Evolutionary conservation across 2,888 invertebrate species (phyloP).

Genomic region (Dione juno): DNA sequence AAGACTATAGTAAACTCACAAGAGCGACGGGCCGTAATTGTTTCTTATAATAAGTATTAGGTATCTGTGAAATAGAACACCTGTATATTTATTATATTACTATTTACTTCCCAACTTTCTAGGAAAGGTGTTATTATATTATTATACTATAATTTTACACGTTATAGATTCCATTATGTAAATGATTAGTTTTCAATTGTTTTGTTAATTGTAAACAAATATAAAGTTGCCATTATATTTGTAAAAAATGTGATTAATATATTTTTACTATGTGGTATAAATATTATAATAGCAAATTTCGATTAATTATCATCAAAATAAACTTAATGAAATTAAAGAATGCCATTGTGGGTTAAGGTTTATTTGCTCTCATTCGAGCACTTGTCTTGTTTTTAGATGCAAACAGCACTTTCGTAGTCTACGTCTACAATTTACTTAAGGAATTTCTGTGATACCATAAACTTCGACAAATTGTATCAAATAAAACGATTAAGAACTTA

Average conservation of each 20-base stretch:
- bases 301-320: not conserved
- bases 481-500: conserved; percentile 16
- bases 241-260: not conserved
- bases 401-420: not conserved
- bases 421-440: not conserved
- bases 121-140: not conserved
- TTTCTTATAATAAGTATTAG: conserved; percentile 5
- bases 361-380: not conserved
- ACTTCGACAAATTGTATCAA: not conserved
- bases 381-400: not conserved
- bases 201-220: not conserved
- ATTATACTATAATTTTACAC: not conserved
- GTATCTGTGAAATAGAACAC: conserved; percentile 19
- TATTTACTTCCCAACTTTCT: conserved; percentile 14
- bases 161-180: not conserved
- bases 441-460: conserved; percentile 1
- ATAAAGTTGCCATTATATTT: not conserved
- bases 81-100: conserved; percentile 17
- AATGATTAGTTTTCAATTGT: not conserved
- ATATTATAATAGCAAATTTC: not conserved
- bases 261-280: too few species aligned
- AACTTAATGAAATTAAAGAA: not conserved
- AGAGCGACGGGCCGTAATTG: not conserved
- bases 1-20: not conserved
- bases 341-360: not conserved